These are phyloP conservation scores for Lethrus apterus DNA, from an alignment of 1,140 invertebrate genomes.

Conservation along the genomic window DNA sequence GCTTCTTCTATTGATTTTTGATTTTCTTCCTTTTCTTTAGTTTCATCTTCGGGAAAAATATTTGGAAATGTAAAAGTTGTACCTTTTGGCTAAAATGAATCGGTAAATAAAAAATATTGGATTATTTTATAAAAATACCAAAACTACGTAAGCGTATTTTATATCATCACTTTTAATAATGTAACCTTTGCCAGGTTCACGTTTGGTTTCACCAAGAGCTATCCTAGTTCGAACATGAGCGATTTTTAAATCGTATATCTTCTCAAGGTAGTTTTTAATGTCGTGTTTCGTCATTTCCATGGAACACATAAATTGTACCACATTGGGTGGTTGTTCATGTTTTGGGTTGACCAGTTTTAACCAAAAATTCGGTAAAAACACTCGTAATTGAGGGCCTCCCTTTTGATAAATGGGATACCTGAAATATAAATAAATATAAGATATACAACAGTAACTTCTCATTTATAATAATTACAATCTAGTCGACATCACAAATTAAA, in stretches of 20 bases:
- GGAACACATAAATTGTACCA: constrained; percentile 77
- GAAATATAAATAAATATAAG: constrained; percentile 21
- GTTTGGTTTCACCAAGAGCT: constrained; percentile 51
- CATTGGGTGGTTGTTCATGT: constrained; percentile 59
- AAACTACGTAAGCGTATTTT: constrained; percentile 70
- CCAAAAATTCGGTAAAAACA: constrained; percentile 92
- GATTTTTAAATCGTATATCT: constrained; percentile 79
- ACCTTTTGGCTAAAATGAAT: constrained; percentile 44
- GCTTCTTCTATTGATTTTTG: constrained; percentile 45
- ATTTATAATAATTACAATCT: constrained; percentile 13
- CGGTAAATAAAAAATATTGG: constrained; percentile 2
- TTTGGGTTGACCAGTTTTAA: constrained; percentile 76
- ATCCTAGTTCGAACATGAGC: constrained; percentile 66
- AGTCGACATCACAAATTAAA: constrained; percentile 11
- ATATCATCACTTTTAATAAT: constrained; percentile 77
- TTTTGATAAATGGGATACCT: constrained; percentile 83
- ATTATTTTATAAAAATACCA: constrained; percentile 52
- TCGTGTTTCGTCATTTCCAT: constrained; percentile 84
- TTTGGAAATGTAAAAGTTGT: constrained; percentile 52
- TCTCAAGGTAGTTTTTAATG: constrained; percentile 87
- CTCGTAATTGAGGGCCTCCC: constrained; percentile 80
- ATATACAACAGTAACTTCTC: neutral
- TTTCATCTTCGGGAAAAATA: constrained; percentile 41
- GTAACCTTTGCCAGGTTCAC: constrained; percentile 48
- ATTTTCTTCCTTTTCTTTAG: constrained; percentile 42